These are phyloP conservation scores for Temnothorax ravouxi DNA, from an alignment of 2,888 invertebrate species.

Conservation along the genomic window DNA sequence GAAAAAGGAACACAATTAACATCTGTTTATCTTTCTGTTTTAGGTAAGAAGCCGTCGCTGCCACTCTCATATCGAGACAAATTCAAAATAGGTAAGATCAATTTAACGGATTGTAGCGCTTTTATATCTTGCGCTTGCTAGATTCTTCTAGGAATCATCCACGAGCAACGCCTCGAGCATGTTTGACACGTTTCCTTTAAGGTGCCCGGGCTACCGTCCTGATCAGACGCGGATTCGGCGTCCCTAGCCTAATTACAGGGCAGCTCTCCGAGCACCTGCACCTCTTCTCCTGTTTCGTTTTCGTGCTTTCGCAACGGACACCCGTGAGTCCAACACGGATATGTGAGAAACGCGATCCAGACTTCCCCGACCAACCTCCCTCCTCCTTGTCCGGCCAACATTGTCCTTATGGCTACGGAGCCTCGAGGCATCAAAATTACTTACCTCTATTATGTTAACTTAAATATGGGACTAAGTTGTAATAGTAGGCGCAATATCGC, in stretches of 20 bases:
- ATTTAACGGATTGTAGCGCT: slow-evolving; percentile 40
- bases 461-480: slow-evolving; percentile 25
- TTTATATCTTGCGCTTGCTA: slow-evolving; percentile 19
- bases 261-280: slow-evolving; percentile 75
- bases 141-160: slow-evolving; percentile 47
- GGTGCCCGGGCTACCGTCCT: slow-evolving; percentile 73
- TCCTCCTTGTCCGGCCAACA: background rate
- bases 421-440: slow-evolving; percentile 40
- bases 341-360: slow-evolving; percentile 61
- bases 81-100: slow-evolving; percentile 47
- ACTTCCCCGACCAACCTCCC: slow-evolving; percentile 2
- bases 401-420: slow-evolving; percentile 25
- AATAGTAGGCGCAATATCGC: background rate
- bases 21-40: slow-evolving; percentile 21
- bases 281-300: slow-evolving; percentile 76
- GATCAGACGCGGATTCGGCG: slow-evolving; percentile 77
- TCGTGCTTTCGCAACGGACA: slow-evolving; percentile 71
- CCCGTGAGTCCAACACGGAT: slow-evolving; percentile 52
- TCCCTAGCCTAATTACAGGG: slow-evolving; percentile 82
- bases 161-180: slow-evolving; percentile 56
- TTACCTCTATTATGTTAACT: slow-evolving; percentile 40
- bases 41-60: slow-evolving; percentile 40
- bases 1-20: slow-evolving; percentile 20
- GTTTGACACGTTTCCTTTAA: slow-evolving; percentile 73
- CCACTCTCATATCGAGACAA: slow-evolving; percentile 14